A percentile compares a stretch with the other conserved stretches of the same genome.
Evolutionary conservation across 2,113 vertebrate species (phyloP).

Genomic region (Phoenicopterus ruber): DNA sequence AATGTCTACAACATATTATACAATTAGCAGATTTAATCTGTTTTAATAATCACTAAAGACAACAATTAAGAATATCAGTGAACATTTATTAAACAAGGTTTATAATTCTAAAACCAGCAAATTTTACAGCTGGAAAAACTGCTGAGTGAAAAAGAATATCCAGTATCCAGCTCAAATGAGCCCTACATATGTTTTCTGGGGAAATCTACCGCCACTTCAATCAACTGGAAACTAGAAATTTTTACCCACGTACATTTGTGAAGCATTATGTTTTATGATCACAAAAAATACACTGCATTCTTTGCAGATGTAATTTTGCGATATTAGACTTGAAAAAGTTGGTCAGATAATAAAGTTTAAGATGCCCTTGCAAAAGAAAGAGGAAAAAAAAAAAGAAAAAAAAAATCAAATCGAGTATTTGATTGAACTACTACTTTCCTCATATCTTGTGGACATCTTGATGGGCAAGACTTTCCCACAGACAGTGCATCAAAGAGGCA

Average conservation of each 20-base stretch:
- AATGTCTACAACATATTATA: neutral
- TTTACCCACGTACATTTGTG: neutral
- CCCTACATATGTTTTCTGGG: neutral
- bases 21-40: neutral
- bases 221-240: neutral
- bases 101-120: neutral
- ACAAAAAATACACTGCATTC: neutral
- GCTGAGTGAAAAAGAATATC: neutral
- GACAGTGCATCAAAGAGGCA: neutral
- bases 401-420: neutral
- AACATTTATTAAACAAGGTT: neutral
- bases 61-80: neutral
- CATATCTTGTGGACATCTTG: too few relatives aligned
- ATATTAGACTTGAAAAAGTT: neutral
- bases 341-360: neutral
- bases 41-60: conserved; percentile 13
- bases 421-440: neutral
- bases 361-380: neutral
- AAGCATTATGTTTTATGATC: neutral
- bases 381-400: accelerated
- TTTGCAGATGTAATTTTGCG: neutral
- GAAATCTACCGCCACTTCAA: neutral
- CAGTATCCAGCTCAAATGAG: neutral
- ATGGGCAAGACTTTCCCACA: neutral
- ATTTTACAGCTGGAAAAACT: neutral